These are phyloP conservation scores for Drosophila lacicola DNA, from an alignment of 2,888 invertebrate genomes.

Conservation along the genomic window DNA sequence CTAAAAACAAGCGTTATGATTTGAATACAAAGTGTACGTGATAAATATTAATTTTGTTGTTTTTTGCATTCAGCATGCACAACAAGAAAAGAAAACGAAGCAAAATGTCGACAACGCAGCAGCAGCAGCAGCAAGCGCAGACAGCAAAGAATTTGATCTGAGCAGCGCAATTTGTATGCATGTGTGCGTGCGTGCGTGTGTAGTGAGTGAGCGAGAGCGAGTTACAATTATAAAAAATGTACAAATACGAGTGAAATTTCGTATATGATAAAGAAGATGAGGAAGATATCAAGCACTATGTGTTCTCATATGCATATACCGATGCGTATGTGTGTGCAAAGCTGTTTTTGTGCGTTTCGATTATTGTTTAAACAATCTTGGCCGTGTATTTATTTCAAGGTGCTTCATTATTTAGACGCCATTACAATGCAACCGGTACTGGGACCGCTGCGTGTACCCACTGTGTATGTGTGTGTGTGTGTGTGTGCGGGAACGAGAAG, in stretches of 20 bases:
- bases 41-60: slow-evolving; percentile 32
- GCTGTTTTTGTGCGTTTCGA: slow-evolving; percentile 40
- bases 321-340: slow-evolving; percentile 10
- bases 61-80: slow-evolving; percentile 40
- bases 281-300: slow-evolving; percentile 55
- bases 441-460: slow-evolving; percentile 34
- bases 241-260: slow-evolving; percentile 65
- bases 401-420: slow-evolving; percentile 76
- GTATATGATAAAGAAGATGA: slow-evolving; percentile 73
- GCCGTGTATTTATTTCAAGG: slow-evolving; percentile 74
- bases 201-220: slow-evolving; percentile 51
- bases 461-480: slow-evolving; percentile 6
- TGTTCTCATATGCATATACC: slow-evolving; percentile 4
- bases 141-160: slow-evolving; percentile 76
- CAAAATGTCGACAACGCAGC: slow-evolving; percentile 72
- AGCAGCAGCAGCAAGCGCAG: slow-evolving; percentile 48
- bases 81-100: slow-evolving; percentile 55
- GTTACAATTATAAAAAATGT: slow-evolving; percentile 65
- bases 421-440: slow-evolving; percentile 76
- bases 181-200: slow-evolving; percentile 35
- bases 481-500: slow-evolving; percentile 11
- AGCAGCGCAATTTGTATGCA: slow-evolving; percentile 62
- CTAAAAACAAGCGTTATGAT: slow-evolving; percentile 56
- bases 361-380: slow-evolving; percentile 76
- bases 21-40: slow-evolving; percentile 64